These are phyloP conservation scores for Hipparchia sbordonii DNA, from an alignment of 2,888 invertebrate species.

Conservation along the genomic window DNA sequence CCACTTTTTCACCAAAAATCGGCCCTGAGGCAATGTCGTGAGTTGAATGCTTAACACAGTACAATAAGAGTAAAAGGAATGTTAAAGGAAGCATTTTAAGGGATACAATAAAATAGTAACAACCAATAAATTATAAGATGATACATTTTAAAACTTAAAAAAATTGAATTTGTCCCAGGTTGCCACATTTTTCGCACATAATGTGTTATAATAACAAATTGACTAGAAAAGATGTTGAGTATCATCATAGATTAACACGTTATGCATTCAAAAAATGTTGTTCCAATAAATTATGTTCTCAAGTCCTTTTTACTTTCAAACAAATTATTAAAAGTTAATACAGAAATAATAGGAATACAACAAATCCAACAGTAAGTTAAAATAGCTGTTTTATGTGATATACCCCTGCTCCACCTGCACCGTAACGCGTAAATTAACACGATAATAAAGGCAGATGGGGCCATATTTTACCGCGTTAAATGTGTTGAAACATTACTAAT, in stretches of 20 bases:
- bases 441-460: too few species aligned
- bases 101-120: not conserved
- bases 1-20: too few species aligned
- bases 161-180: not conserved
- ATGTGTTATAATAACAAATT: conserved; percentile 33
- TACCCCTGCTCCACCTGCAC: too few species aligned
- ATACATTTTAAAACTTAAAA: not conserved
- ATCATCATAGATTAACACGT: conserved; percentile 29
- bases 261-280: not conserved
- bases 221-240: conserved; percentile 55
- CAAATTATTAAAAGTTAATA: not conserved
- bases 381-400: not conserved
- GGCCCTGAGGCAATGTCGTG: too few species aligned
- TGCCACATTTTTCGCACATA: not conserved
- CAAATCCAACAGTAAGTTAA: not conserved
- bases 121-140: not conserved
- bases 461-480: too few species aligned
- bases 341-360: too few species aligned
- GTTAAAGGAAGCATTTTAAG: conserved; percentile 7
- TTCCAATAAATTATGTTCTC: not conserved
- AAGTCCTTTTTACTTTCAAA: not conserved
- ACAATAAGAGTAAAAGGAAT: conserved; percentile 21
- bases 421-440: too few species aligned
- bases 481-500: too few species aligned
- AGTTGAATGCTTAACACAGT: not conserved